phyloP scores from a whole-genome alignment of 2,113 vertebrate genomes.

The Cyprinodon brontotheroides region DNA sequence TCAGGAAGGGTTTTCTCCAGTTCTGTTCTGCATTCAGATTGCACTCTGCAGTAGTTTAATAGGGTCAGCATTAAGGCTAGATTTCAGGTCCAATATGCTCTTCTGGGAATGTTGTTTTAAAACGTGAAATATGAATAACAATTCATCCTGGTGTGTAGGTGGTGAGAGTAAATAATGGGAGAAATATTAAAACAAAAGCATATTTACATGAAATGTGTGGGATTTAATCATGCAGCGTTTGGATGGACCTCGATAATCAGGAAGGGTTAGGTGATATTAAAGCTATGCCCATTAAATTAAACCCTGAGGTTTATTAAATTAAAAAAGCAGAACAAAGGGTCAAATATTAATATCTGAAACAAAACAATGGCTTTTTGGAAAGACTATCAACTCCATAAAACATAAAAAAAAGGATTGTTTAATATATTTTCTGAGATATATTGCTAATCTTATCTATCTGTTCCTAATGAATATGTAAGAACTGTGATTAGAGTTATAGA shows the following conservation, averaged over 20 bases:
- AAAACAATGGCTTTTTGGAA: not conserved
- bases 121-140: not conserved
- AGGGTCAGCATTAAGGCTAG: not conserved
- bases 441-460: not conserved
- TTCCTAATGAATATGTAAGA: not conserved
- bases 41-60: not conserved
- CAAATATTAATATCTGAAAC: not conserved
- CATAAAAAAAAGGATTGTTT: not conserved
- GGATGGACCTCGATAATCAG: not conserved
- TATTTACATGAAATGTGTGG: not conserved
- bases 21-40: not conserved
- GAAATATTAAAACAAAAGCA: not conserved
- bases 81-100: not conserved
- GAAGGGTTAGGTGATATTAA: not conserved
- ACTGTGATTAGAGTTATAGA: not conserved
- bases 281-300: not conserved
- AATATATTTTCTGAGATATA: not conserved
- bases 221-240: not conserved
- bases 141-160: not conserved
- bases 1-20: not conserved
- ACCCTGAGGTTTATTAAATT: not conserved
- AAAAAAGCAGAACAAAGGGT: not conserved
- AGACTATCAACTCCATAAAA: too few relatives aligned
- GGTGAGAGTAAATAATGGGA: not conserved
- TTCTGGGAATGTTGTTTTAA: not conserved